Conservation (phyloP, 2,113 vertebrate genomes). For the Syngnathus typhle region DNA sequence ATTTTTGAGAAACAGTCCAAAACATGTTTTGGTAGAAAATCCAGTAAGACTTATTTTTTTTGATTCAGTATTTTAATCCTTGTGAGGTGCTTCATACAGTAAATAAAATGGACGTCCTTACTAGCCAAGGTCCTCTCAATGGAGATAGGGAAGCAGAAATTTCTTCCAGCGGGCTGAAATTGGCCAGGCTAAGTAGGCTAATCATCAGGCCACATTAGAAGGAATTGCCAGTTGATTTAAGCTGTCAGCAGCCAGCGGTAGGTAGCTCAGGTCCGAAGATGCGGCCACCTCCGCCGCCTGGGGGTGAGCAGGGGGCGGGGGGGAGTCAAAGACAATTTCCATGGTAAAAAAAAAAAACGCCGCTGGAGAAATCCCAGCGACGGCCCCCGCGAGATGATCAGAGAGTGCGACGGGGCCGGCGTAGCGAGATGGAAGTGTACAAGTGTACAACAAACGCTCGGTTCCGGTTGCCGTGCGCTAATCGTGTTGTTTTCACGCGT, state of each 20-base stretch:
- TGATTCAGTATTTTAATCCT: background rate
- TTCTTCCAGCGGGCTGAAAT: conserved; percentile 62
- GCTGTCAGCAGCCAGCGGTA: conserved; percentile 69
- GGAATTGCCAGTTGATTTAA: conserved; percentile 77
- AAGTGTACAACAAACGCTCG: conserved; percentile 55
- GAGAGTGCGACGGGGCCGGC: conserved; percentile 62
- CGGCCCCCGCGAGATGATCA: conserved; percentile 58
- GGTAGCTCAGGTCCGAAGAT: conserved; percentile 72
- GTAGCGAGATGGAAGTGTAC: conserved; percentile 56
- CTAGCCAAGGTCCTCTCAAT: conserved; percentile 26
- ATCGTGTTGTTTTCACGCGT: conserved; percentile 64
- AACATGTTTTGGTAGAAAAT: background rate
- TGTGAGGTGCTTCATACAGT: background rate
- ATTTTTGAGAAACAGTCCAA: background rate
- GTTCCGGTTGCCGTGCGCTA: conserved; percentile 46
- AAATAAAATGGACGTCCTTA: background rate
- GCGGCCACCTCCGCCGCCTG: conserved; percentile 76
- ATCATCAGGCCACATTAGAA: conserved; percentile 76
- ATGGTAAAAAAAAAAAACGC: conserved; percentile 63
- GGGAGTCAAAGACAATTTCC: conserved; percentile 76
- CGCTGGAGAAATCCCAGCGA: conserved; percentile 59
- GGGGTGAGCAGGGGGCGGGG: background rate
- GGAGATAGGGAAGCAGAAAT: conserved; percentile 32
- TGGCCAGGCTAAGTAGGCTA: conserved; percentile 73
- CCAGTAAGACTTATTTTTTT: background rate